phyloP scores from a whole-genome alignment of 2,888 invertebrate genomes.

The Pomacea canaliculata region DNA sequence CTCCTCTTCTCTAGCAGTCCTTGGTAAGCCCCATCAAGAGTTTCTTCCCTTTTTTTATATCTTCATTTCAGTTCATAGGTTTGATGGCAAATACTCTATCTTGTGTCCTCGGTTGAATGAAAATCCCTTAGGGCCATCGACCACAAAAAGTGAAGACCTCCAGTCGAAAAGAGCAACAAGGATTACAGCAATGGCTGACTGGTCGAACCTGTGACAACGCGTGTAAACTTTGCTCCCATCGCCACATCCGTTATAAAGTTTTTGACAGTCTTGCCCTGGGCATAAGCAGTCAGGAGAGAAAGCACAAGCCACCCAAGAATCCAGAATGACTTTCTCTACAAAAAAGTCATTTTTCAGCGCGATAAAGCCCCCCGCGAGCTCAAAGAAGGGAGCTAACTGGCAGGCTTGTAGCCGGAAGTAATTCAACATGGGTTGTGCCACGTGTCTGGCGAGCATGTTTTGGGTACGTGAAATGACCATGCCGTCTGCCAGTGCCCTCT shows the following conservation, averaged over 20 bases:
- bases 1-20: no score
- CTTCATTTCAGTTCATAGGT: no score
- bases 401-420: slow-evolving; percentile 17
- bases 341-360: neutral
- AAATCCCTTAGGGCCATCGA: neutral
- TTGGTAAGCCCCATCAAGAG: no score
- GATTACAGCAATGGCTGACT: slow-evolving; percentile 13
- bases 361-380: slow-evolving; percentile 13
- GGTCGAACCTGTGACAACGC: slow-evolving; percentile 19
- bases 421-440: slow-evolving; percentile 6
- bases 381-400: slow-evolving; percentile 14
- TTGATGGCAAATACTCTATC: no score
- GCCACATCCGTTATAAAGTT: neutral
- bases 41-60: no score
- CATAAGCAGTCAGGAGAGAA: slow-evolving; percentile 16
- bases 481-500: neutral
- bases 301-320: slow-evolving; percentile 20
- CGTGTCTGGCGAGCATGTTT: slow-evolving; percentile 9
- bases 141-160: neutral
- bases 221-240: neutral
- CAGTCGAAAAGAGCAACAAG: slow-evolving; percentile 7
- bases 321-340: slow-evolving; percentile 5
- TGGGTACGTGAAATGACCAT: neutral
- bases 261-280: slow-evolving; percentile 1
- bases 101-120: no score